These are phyloP conservation scores for Cosmopolites sordidus DNA, from an alignment of 2,888 invertebrate genomes.

Conservation along the genomic window DNA sequence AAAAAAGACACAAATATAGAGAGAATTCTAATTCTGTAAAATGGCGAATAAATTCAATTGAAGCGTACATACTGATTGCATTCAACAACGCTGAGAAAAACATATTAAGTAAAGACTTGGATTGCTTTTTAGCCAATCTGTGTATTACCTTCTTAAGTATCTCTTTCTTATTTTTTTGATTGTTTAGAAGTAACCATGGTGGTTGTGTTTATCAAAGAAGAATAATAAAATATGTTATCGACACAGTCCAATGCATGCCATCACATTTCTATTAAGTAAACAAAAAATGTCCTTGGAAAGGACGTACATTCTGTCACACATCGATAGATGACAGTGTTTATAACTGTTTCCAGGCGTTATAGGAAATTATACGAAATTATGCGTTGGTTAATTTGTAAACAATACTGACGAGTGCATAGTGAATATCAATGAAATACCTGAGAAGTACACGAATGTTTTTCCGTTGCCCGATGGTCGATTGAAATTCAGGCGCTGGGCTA, in stretches of 20 bases:
- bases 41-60: no score
- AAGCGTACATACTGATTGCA: no score
- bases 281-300: slow-evolving; percentile 39
- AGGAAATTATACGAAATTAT: slow-evolving; percentile 18
- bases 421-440: slow-evolving; percentile 23
- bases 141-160: no score
- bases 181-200: no score
- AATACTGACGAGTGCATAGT: slow-evolving; percentile 15
- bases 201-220: no score
- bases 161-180: no score
- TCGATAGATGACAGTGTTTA: slow-evolving; percentile 26
- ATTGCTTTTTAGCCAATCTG: no score
- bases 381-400: slow-evolving; percentile 22
- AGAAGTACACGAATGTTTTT: slow-evolving; percentile 18
- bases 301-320: slow-evolving; percentile 38
- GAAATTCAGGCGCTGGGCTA: slow-evolving; percentile 7
- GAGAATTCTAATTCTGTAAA: no score
- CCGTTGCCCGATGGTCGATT: background rate
- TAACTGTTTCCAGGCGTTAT: slow-evolving; percentile 18
- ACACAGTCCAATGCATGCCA: slow-evolving; percentile 10
- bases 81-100: no score
- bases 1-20: no score
- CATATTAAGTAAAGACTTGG: no score
- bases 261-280: slow-evolving; percentile 28
- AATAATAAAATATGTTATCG: no score